Base-by-base conservation (phyloP, 2,888 invertebrate species). In the Mantis religiosa region DNA sequence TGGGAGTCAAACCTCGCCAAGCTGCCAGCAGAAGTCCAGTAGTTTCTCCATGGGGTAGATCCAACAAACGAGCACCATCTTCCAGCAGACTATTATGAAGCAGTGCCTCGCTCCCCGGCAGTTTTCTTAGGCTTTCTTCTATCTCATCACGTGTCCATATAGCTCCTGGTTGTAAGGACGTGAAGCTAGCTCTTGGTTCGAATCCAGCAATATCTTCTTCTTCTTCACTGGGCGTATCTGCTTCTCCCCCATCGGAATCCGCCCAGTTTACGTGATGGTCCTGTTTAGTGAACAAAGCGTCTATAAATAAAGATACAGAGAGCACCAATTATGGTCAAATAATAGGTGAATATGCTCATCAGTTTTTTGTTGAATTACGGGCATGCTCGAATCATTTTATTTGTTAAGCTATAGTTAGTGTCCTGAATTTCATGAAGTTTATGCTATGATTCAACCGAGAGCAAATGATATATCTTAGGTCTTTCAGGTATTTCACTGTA, bases 11-110 rank as follows among this genome's bases (percentile, higher is more conserved):
- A 9, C 95, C 95, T 71, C 95, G 92, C 95, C 96, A 96, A 88
- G 95, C 94, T 2, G 96, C 94, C 92, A 96, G 93, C 25, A 96
- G 92, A 1, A 95, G 93, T 85, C 95, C 95, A 3, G 95, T 95
- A 88, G 94, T 92, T 87, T 94, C 92, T 0, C 93, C 94, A 90
- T 91, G 92, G 90, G 93, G 92, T 89, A 92, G 92, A 85, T 28
- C 81, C 0, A 86, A 89, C n/a, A 89, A n/a, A 14, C 47, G 14
- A 27, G 88, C 89, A 14, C 81, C 84, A 6, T 90, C 90, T 86
- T 89, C 88, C 47, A 90, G 30, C 27, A 90, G 82, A 6, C 84
- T 82, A 25, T 28, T 81, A 0, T 71, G 54, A 87, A 87, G 89
- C 3, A 91, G 41, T n/a, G 88, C 89, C 20, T 90, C 91, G 12